Percentiles rank a stretch among this genome's conserved stretches.
These are phyloP conservation scores for Xenopus laevis DNA, from an alignment of 2,113 vertebrate genomes.

Conservation along the genomic window DNA sequence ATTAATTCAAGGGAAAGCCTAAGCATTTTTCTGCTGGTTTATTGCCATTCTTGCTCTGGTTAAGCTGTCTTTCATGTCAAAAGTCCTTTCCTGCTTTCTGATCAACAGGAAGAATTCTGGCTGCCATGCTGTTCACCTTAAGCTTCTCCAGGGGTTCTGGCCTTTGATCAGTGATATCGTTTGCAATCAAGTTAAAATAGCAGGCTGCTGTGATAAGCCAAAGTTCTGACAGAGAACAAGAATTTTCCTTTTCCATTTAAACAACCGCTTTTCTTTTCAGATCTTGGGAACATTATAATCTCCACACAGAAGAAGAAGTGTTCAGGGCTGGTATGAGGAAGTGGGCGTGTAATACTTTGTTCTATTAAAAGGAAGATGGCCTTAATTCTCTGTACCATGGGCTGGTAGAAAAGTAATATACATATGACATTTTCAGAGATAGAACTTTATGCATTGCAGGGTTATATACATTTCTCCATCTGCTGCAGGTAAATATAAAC, in stretches of 20 bases:
- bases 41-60: conserved; percentile 79
- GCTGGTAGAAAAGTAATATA: too few relatives aligned
- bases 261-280: conserved; percentile 57
- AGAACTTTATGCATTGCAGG: too few relatives aligned
- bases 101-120: conserved; percentile 78
- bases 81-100: conserved; percentile 91
- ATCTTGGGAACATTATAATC: conserved; percentile 63
- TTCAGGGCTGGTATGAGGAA: conserved; percentile 45
- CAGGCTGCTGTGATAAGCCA: conserved; percentile 77
- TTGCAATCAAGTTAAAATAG: conserved; percentile 79
- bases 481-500: too few relatives aligned
- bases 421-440: too few relatives aligned
- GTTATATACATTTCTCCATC: too few relatives aligned
- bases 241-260: conserved; percentile 57
- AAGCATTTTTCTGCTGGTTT: conserved; percentile 76
- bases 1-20: conserved; percentile 74
- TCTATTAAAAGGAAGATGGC: conserved; percentile 10
- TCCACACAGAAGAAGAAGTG: conserved; percentile 47
- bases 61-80: conserved; percentile 86
- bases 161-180: conserved; percentile 83
- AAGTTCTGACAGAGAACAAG: conserved; percentile 66
- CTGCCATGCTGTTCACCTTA: conserved; percentile 66
- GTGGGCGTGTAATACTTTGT: conserved; percentile 16
- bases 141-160: conserved; percentile 68
- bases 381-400: too few relatives aligned